These are phyloP conservation scores for Pygmarrhopalites habei DNA, from an alignment of 1,140 invertebrate genomes.

Conservation along the genomic window DNA sequence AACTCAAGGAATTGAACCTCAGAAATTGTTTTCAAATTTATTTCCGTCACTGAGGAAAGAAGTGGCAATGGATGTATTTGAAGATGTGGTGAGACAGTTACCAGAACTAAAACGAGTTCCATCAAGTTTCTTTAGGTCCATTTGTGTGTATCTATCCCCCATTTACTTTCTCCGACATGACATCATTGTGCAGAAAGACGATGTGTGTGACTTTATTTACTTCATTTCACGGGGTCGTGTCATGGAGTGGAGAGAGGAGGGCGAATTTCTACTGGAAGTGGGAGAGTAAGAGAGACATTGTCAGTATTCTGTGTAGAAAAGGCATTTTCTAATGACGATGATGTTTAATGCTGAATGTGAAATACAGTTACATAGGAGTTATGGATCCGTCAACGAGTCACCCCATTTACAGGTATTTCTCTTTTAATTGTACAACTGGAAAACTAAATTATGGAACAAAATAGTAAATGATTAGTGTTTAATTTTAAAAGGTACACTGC, in stretches of 20 bases:
- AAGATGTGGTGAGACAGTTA: conserved; percentile 16
- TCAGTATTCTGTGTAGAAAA: too few relatives aligned
- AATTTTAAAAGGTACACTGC: conserved; percentile 4
- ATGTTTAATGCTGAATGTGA: too few relatives aligned
- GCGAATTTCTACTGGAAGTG: neutral
- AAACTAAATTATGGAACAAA: too few relatives aligned
- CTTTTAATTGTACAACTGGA: too few relatives aligned
- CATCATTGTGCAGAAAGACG: conserved; percentile 10
- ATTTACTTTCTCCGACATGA: conserved; percentile 17
- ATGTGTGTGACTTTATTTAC: conserved; percentile 19
- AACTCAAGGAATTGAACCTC: conserved; percentile 20
- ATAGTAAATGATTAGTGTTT: too few relatives aligned
- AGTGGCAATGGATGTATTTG: conserved; percentile 15
- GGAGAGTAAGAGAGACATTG: conserved; percentile 12
- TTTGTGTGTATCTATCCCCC: conserved; percentile 9
- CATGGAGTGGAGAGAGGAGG: neutral
- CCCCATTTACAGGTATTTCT: neutral
- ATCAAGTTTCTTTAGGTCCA: neutral
- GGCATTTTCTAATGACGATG: neutral
- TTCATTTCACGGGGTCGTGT: conserved; percentile 16
- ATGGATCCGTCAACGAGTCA: neutral
- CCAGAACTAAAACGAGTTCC: conserved; percentile 13
- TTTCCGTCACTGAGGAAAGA: conserved; percentile 19
- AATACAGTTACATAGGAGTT: neutral
- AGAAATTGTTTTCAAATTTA: conserved; percentile 13